Percentiles rank a stretch among this genome's conserved stretches.
Conservation (phyloP, 1,140 invertebrate species). For the Diprion similis region DNA sequence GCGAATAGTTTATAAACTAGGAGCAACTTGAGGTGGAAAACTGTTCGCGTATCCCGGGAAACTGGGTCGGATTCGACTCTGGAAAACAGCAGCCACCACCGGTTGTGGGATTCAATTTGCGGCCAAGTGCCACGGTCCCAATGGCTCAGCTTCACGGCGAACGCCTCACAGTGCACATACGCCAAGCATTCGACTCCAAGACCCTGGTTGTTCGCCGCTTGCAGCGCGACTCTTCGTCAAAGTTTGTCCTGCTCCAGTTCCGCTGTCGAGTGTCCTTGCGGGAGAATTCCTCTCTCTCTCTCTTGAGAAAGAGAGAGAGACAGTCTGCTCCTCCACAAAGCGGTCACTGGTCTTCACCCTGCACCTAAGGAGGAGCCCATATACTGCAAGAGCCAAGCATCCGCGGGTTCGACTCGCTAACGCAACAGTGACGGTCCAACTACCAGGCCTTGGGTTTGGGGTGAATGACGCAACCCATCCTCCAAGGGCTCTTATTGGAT, state of each 20-base stretch:
- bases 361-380: constrained; percentile 24
- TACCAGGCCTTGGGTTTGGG: neutral
- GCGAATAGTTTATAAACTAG: neutral
- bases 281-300: constrained; percentile 26
- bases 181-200: neutral
- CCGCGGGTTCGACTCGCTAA: neutral
- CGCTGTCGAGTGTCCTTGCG: constrained; percentile 34
- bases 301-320: neutral
- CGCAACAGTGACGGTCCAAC: constrained; percentile 6
- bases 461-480: constrained; percentile 22
- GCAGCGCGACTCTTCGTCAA: constrained; percentile 15
- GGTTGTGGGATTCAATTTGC: neutral
- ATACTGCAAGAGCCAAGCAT: constrained; percentile 17
- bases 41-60: neutral
- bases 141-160: neutral
- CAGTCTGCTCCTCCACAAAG: constrained; percentile 16
- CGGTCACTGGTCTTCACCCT: constrained; percentile 31
- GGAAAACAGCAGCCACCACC: neutral
- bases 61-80: neutral
- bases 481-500: constrained; percentile 38
- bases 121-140: neutral
- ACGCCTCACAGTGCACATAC: neutral
- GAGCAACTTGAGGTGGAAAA: neutral
- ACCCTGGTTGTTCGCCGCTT: constrained; percentile 14
- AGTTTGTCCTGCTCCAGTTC: constrained; percentile 44